Percentiles rank a stretch among this genome's conserved stretches.
Conservation (phyloP, 1,140 invertebrate species). For the Musca vetustissima region DNA sequence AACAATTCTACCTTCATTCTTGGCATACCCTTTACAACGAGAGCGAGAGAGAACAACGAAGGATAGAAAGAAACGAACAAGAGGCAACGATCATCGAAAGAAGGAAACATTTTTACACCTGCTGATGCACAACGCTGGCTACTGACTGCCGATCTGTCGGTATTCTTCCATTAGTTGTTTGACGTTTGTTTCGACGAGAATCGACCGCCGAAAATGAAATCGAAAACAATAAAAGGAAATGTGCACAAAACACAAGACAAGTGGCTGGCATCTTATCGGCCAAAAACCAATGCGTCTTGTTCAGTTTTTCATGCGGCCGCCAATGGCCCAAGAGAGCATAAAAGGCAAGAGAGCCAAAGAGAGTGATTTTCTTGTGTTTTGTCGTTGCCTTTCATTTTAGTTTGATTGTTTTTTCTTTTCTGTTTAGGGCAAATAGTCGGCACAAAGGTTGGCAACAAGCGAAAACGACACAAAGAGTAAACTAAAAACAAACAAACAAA, state of each 20-base stretch:
- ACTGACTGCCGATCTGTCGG: no score
- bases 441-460: slow-evolving; percentile 13
- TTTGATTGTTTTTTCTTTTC: background rate
- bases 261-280: background rate
- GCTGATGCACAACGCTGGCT: no score
- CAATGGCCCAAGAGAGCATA: background rate
- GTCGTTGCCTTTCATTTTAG: background rate
- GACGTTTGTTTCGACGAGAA: no score
- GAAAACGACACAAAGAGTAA: background rate
- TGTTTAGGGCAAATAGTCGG: slow-evolving; percentile 12
- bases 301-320: background rate
- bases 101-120: no score
- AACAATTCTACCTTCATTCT: no score
- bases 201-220: no score
- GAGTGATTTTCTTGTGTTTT: background rate
- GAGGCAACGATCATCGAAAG: no score
- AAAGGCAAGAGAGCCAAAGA: background rate
- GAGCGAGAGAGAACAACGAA: no score
- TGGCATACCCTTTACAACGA: no score
- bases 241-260: background rate
- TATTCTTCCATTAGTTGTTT: no score
- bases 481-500: background rate
- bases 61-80: no score
- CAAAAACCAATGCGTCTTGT: background rate
- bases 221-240: background rate